phyloP scores from a whole-genome alignment of 2,888 invertebrate species.

The Dryococelus australis region DNA sequence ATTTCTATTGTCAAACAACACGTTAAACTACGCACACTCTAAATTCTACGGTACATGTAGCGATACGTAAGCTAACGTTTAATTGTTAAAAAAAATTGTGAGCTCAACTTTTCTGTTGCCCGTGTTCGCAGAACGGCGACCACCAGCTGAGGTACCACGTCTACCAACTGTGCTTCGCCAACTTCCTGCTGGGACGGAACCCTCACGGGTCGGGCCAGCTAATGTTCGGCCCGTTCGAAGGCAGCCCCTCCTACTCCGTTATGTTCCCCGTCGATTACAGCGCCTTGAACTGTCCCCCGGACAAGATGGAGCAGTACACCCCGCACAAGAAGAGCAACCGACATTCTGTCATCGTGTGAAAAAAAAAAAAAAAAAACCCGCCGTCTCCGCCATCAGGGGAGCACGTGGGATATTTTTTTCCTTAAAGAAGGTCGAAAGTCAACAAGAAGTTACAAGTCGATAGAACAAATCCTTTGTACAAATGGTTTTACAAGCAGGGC shows the following conservation, averaged over 20 bases:
- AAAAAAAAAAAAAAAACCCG: neutral
- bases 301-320: constrained; percentile 73
- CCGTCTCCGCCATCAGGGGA: neutral
- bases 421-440: no score
- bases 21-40: no score
- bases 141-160: constrained; percentile 71
- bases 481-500: no score
- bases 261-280: constrained; percentile 79
- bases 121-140: constrained; percentile 69
- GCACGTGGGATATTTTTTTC: no score
- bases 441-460: no score
- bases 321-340: constrained; percentile 73
- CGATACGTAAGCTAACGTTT: no score
- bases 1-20: no score
- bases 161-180: constrained; percentile 76
- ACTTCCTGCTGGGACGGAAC: constrained; percentile 76
- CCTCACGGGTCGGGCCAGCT: constrained; percentile 80
- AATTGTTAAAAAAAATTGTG: no score
- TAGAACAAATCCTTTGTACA: no score
- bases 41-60: no score
- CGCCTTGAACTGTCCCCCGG: constrained; percentile 74
- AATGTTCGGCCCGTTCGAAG: constrained; percentile 65
- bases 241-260: constrained; percentile 46
- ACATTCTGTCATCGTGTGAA: constrained; percentile 72
- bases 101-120: no score